Percentiles rank a stretch among this genome's conserved stretches.
Conservation (phyloP, 2,113 vertebrate species). For the Ceyx margarethae region DNA sequence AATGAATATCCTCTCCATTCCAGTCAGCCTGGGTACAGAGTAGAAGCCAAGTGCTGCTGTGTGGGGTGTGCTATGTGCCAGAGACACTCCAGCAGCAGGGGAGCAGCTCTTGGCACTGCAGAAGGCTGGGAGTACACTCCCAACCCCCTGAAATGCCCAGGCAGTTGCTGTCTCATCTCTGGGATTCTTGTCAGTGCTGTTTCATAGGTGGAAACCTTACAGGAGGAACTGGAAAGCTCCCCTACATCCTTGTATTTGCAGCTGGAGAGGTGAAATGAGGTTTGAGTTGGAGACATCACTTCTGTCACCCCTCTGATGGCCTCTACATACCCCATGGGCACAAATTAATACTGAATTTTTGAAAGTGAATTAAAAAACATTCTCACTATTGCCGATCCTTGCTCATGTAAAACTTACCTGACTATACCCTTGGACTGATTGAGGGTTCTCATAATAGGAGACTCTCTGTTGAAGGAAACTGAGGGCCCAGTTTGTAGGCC, state of each 20-base stretch:
- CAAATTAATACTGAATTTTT: accelerated
- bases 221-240: neutral
- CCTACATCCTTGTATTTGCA: neutral
- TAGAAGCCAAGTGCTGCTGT: neutral
- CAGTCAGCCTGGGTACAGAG: neutral
- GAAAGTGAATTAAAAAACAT: neutral
- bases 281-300: neutral
- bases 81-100: too few relatives aligned
- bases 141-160: neutral
- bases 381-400: neutral
- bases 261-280: neutral
- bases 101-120: neutral
- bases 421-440: neutral
- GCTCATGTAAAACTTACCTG: neutral
- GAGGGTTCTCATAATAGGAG: too few relatives aligned
- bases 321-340: neutral
- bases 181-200: neutral
- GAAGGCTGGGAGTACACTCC: neutral
- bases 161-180: neutral
- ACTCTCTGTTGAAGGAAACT: too few relatives aligned
- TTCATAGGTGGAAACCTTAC: neutral
- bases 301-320: neutral
- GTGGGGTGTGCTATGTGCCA: neutral
- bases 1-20: constrained; percentile 22
- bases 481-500: too few relatives aligned